A percentile compares a stretch with the other conserved stretches of the same genome.
phyloP scores from a whole-genome alignment of 2,113 vertebrate species.

The Hyla sarda region DNA sequence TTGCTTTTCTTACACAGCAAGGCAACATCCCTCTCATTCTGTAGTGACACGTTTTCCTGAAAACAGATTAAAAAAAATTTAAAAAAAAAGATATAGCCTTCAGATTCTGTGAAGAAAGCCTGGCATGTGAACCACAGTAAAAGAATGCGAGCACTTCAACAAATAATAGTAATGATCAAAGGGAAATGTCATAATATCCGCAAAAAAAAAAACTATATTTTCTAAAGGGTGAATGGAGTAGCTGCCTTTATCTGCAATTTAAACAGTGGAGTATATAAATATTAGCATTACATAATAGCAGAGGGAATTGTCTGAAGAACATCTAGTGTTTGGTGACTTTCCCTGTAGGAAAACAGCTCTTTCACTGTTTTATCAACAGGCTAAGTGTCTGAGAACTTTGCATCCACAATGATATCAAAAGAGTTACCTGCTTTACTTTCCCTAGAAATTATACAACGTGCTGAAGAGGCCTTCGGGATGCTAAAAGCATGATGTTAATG shows the following conservation, averaged over 20 bases:
- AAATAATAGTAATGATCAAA: conserved; percentile 45
- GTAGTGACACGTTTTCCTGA: conserved; percentile 54
- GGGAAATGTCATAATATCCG: conserved; percentile 28
- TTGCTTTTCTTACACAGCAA: conserved; percentile 49
- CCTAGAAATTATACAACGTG: neutral
- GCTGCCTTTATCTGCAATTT: conserved; percentile 48
- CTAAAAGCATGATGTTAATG: too few species aligned
- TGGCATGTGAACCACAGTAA: conserved; percentile 43
- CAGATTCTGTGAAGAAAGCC: conserved; percentile 42
- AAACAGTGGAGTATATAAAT: conserved; percentile 55
- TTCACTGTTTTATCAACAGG: conserved; percentile 33
- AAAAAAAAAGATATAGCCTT: conserved; percentile 13
- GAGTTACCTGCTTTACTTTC: neutral
- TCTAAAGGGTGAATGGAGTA: conserved; percentile 45
- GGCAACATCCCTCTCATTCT: conserved; percentile 33
- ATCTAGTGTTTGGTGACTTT: conserved; percentile 30
- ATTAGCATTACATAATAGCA: conserved; percentile 30
- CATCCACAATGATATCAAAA: neutral
- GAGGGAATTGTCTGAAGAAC: neutral
- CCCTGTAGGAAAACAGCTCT: neutral
- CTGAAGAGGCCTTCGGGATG: neutral
- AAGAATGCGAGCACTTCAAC: conserved; percentile 46
- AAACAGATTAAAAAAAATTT: too few species aligned
- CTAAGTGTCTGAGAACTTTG: conserved; percentile 5
- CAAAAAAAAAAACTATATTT: conserved; percentile 10